These are phyloP conservation scores for Fragum sueziense DNA, from an alignment of 2,888 invertebrate genomes.

Conservation along the genomic window DNA sequence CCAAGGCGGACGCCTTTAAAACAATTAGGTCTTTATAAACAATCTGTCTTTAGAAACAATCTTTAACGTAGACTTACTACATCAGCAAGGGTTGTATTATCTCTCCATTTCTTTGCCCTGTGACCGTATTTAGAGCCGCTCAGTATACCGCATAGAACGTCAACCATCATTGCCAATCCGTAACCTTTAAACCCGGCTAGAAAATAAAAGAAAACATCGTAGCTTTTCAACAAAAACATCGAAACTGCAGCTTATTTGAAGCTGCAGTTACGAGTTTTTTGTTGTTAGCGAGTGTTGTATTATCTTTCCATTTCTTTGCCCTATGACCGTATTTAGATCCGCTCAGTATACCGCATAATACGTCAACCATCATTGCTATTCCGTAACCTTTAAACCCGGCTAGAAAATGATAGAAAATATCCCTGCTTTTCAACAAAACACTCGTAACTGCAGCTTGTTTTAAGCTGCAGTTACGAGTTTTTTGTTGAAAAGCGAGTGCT, in stretches of 20 bases:
- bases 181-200: constrained; percentile 79
- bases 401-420: too few relatives aligned
- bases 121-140: constrained; percentile 88
- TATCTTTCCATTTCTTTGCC: constrained; percentile 89
- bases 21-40: too few relatives aligned
- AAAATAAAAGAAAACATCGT: too few relatives aligned
- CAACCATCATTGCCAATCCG: constrained; percentile 90
- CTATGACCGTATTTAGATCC: constrained; percentile 88
- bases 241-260: neutral
- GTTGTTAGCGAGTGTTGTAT: constrained; percentile 85
- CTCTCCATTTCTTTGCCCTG: constrained; percentile 88
- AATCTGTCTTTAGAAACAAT: too few relatives aligned
- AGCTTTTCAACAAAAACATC: neutral
- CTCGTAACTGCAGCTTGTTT: neutral
- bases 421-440: neutral
- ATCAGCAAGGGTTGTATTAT: constrained; percentile 85
- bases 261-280: too few relatives aligned
- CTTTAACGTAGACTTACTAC: too few relatives aligned
- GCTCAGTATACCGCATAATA: constrained; percentile 90
- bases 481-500: constrained; percentile 84
- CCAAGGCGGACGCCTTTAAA: too few relatives aligned
- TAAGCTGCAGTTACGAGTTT: too few relatives aligned
- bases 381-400: constrained; percentile 80
- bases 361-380: constrained; percentile 91
- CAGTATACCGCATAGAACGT: constrained; percentile 92